Conservation (phyloP, 2,113 vertebrate species). For the Brachypteracias leptosomus region DNA sequence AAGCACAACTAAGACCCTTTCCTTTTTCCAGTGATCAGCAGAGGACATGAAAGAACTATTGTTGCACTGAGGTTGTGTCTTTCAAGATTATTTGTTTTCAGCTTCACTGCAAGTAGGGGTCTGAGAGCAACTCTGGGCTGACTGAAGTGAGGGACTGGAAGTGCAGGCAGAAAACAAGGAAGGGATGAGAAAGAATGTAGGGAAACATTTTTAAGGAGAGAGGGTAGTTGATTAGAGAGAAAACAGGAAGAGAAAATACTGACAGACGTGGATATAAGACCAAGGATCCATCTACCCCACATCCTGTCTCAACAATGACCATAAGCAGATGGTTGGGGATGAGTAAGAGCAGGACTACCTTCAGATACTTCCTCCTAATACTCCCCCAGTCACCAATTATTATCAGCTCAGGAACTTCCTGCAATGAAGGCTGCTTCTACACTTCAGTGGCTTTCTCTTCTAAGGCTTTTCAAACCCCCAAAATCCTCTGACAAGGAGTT, state of each 20-base stretch:
- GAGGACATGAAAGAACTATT: not conserved
- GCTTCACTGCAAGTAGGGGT: not conserved
- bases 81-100: not conserved
- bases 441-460: not conserved
- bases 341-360: constrained; percentile 40
- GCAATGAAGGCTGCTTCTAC: accelerated
- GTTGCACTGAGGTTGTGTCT: not conserved
- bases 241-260: constrained; percentile 65
- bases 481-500: not conserved
- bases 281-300: constrained; percentile 33
- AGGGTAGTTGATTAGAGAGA: constrained; percentile 19
- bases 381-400: constrained; percentile 56
- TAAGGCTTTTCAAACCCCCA: not conserved
- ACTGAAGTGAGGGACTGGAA: not conserved
- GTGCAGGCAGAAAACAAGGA: constrained; percentile 32
- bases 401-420: not conserved
- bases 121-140: not conserved
- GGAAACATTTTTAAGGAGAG: constrained; percentile 53
- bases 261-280: constrained; percentile 45
- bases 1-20: not conserved
- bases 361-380: constrained; percentile 53
- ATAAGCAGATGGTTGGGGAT: constrained; percentile 57
- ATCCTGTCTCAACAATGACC: constrained; percentile 67
- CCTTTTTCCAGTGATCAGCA: not conserved
- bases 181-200: constrained; percentile 51